phyloP scores from a whole-genome alignment of 2,113 vertebrate genomes.

The Arizona elegans region DNA sequence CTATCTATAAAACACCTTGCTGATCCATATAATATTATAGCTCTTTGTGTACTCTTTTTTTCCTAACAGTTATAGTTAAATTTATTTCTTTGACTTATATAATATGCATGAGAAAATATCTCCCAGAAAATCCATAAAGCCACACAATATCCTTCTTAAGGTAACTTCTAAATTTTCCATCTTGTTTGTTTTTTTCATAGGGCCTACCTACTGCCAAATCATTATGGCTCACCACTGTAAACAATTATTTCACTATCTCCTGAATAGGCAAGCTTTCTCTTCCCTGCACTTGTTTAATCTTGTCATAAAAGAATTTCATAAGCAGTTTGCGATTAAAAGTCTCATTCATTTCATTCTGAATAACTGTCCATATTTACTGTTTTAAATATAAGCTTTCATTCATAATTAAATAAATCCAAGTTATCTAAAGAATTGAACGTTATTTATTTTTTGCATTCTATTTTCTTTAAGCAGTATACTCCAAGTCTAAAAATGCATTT shows the following conservation, averaged over 20 bases:
- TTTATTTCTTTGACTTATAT: not conserved
- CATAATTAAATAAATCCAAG: not conserved
- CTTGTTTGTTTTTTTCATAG: not conserved
- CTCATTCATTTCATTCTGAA: not conserved
- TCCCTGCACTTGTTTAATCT: conserved; percentile 17
- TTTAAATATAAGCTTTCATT: not conserved
- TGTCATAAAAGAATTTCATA: conserved; percentile 11
- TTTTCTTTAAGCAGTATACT: not conserved
- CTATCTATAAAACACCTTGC: not conserved
- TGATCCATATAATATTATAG: not conserved
- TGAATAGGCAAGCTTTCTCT: not conserved
- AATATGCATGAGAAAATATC: not conserved
- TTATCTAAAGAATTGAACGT: not conserved
- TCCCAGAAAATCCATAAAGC: conserved; percentile 3
- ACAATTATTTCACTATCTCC: not conserved
- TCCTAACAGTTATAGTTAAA: not conserved
- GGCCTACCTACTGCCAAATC: not conserved
- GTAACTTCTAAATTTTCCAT: not conserved
- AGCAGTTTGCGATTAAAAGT: not conserved
- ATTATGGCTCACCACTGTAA: not conserved
- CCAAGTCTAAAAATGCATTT: not conserved
- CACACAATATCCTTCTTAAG: not conserved
- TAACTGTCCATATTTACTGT: not conserved
- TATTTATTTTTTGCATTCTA: not conserved
- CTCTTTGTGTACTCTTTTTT: not conserved